phyloP scores from a whole-genome alignment of 2,888 invertebrate species.

The Nycteola revayana region DNA sequence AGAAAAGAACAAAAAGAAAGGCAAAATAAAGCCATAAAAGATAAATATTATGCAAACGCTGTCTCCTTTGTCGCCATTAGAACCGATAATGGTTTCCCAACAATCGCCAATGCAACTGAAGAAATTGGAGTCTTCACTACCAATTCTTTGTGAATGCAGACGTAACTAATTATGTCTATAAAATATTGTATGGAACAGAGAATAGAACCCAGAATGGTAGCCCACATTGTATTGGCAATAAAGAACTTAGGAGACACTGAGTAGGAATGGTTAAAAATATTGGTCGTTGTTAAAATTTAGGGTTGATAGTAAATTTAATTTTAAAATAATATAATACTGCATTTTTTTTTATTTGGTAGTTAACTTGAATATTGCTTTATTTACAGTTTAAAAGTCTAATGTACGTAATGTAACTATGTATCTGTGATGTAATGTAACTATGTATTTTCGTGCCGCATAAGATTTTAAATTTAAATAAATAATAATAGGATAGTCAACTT shows the following conservation, averaged over 20 bases:
- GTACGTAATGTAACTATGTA: too few species aligned
- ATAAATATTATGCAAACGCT: constrained; percentile 29
- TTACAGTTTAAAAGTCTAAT: too few species aligned
- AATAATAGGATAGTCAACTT: too few species aligned
- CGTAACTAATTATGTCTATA: constrained; percentile 57
- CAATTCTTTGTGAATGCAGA: constrained; percentile 39
- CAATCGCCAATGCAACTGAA: constrained; percentile 13
- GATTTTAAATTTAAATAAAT: too few species aligned
- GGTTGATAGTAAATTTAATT: too few species aligned
- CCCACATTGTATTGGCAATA: constrained; percentile 49
- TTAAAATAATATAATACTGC: too few species aligned
- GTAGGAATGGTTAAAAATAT: constrained; percentile 58
- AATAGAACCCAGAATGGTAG: constrained; percentile 36
- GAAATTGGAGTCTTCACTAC: constrained; percentile 25
- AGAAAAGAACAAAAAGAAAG: background rate
- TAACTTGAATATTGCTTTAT: too few species aligned
- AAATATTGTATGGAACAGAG: constrained; percentile 36
- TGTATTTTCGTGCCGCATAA: too few species aligned
- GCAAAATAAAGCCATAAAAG: constrained; percentile 1
- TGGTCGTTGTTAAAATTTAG: constrained; percentile 43
- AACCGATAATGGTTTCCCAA: constrained; percentile 26
- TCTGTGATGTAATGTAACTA: too few species aligned
- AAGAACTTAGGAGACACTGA: constrained; percentile 47
- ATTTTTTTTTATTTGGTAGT: too few species aligned
- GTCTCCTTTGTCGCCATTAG: constrained; percentile 10